Base-by-base conservation (phyloP, 2,113 vertebrate genomes). In the Misgurnus anguillicaudatus region DNA sequence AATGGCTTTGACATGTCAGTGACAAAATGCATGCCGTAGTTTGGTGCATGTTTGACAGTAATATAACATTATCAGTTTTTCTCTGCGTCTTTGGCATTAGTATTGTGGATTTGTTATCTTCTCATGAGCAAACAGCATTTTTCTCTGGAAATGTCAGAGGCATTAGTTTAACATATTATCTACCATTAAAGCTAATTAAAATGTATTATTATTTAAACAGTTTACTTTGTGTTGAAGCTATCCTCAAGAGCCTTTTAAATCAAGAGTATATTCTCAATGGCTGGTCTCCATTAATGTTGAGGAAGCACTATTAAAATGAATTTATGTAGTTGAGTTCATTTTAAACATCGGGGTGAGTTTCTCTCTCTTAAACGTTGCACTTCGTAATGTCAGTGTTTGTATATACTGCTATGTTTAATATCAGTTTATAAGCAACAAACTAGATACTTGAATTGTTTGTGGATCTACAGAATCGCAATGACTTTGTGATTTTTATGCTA, bases 111-210 rank as follows among this genome's bases (percentile, higher is more conserved):
- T 47, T 62, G 39, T 74, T 62, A 74, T 74, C 71, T 74, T 47
- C 71, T 62, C 39, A 0, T 6, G 71, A 47, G 57, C 57, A 74
- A 74, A 62, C 57, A 62, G 41, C 41, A 74, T 60, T 62, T 62
- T 74, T 39, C 57, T 62, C 71, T 17, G 57, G 41, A 61, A 74
- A 74, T 61, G 57, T 74, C 21, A 14, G 24, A 47, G 58, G 70
- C 53, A 42, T 60, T 60, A 42, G 70, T 42, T 60, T 58, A 47
- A 62, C 71, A 61, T 62, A 47, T 74, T 74, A 62, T 45, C 57
- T 62, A 62, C 71, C 4, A 58, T 72, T 72, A 72, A 72, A 72
- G 55, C 53, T 55, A 74, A 62, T 74, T 74, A 62, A 74, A 74
- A 62, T 62, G 41, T 47, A 74, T 74, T 62, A 74, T 74, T 47